Conservation (phyloP, 2,113 vertebrate genomes). For the Myrmophylax atrothorax region DNA sequence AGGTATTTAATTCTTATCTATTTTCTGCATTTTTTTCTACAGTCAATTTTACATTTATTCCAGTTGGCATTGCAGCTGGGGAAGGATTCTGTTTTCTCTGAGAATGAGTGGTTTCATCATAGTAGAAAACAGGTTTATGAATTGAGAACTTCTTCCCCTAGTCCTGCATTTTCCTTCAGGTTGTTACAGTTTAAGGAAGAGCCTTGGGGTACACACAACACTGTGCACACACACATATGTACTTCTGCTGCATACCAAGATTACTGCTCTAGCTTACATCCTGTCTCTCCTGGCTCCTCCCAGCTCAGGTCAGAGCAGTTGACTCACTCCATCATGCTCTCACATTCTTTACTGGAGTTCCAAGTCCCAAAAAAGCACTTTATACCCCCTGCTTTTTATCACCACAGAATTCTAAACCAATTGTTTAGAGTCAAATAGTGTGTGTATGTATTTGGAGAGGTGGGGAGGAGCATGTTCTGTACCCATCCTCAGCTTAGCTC, state of each 20-base stretch:
- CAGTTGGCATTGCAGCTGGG: neutral
- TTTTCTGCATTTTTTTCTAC: neutral
- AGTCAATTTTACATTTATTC: neutral
- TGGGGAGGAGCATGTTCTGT: neutral
- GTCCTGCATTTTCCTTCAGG: neutral
- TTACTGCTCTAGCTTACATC: neutral
- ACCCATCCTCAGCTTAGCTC: neutral
- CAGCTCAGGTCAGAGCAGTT: neutral
- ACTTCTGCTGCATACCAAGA: neutral
- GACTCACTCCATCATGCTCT: neutral
- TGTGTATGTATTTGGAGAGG: neutral
- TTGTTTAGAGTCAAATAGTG: neutral
- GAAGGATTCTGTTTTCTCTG: neutral
- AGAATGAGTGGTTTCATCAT: neutral
- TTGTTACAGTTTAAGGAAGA: neutral
- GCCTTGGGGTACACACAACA: neutral
- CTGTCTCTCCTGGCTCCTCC: neutral
- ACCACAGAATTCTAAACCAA: neutral
- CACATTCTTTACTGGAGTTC: neutral
- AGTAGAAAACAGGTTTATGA: neutral
- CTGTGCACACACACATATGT: rapidly evolving
- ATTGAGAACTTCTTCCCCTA: rapidly evolving
- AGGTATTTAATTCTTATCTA: slow-evolving; percentile 59
- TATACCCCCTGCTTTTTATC: neutral
- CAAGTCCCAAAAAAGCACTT: neutral